Conservation (phyloP, 2,797 vertebrate species). For the Paramormyrops hopkinsi region DNA sequence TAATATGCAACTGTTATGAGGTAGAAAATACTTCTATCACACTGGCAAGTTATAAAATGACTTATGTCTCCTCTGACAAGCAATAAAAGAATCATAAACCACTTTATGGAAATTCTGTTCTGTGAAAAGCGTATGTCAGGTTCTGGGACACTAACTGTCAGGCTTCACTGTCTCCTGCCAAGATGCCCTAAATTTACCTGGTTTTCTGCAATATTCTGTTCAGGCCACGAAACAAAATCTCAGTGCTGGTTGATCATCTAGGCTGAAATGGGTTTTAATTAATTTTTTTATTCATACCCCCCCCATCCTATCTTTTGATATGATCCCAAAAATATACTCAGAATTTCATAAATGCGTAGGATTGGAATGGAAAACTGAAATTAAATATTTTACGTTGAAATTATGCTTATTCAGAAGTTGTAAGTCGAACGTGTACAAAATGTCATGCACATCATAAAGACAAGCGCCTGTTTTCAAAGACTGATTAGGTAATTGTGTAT, state of each 20-base stretch:
- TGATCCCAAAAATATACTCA: neutral
- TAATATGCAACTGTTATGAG: conserved; percentile 1
- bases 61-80: conserved; percentile 4
- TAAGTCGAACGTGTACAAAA: neutral
- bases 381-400: neutral
- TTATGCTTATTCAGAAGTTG: neutral
- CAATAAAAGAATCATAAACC: conserved; percentile 11
- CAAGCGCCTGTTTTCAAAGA: neutral
- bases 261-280: neutral
- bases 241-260: neutral
- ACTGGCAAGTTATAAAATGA: neutral
- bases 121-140: neutral
- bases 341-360: neutral
- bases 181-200: neutral
- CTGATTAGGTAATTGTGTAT: neutral
- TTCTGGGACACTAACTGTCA: neutral
- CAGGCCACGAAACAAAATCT: neutral
- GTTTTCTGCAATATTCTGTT: neutral
- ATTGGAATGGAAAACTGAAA: neutral
- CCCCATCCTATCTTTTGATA: neutral
- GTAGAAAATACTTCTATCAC: neutral
- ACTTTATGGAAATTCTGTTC: neutral
- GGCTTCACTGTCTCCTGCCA: neutral
- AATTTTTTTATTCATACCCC: neutral
- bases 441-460: neutral